phyloP scores from a whole-genome alignment of 2,113 vertebrate species.

The Gallinago undulata region DNA sequence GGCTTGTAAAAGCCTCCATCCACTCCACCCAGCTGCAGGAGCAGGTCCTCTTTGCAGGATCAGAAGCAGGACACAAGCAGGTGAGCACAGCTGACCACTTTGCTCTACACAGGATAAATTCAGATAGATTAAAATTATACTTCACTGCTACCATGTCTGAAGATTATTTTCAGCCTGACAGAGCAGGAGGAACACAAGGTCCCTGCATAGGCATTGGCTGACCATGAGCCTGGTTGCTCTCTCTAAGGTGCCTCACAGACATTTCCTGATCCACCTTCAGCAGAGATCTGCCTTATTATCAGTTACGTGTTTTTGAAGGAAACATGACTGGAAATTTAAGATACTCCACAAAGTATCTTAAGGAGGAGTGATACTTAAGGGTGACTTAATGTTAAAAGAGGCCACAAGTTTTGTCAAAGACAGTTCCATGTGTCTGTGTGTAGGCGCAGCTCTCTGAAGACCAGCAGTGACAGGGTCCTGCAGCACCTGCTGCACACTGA shows the following conservation, averaged over 20 bases:
- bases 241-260: neutral
- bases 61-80: neutral
- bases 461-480: neutral
- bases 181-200: neutral
- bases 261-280: neutral
- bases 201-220: rapidly evolving
- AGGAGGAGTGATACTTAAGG: too few relatives aligned
- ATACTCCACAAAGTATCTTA: neutral
- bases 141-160: neutral
- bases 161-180: neutral
- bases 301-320: neutral
- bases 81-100: rapidly evolving
- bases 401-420: neutral
- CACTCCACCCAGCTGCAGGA: neutral
- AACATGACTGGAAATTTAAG: neutral
- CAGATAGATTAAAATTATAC: neutral
- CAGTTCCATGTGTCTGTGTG: neutral
- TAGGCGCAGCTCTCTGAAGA: neutral
- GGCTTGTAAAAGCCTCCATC: neutral
- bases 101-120: neutral
- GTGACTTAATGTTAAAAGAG: neutral
- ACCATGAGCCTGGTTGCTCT: neutral
- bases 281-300: neutral
- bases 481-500: neutral
- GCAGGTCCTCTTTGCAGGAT: neutral